Base-by-base conservation (phyloP, 2,113 vertebrate species). In the Stigmatopora argus region DNA sequence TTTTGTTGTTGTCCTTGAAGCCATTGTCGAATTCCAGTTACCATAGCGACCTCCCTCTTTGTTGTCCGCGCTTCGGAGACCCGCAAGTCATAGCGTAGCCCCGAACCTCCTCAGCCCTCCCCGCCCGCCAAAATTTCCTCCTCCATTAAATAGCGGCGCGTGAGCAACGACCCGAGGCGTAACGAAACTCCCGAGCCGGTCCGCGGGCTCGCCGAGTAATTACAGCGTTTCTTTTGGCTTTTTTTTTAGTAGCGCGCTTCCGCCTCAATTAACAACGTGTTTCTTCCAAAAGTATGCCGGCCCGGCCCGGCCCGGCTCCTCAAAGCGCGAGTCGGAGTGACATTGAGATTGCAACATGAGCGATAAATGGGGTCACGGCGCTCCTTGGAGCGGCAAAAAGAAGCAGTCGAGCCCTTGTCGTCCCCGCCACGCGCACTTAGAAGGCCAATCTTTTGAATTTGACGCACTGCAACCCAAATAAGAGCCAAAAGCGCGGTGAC, bases 241-340 rank as follows among this genome's bases (percentile, higher is more conserved):
- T 58, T 66, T 81, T 81, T 79, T 81, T 75, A 18, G 73, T 70
- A 55, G 35, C 69, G 73, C 67, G 51, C 78, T 74, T 83, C 77
- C 51, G 68, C 66, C 73, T 84, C 79, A 80, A 77, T 86, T 80
- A 86, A 83, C 67, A 61, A 79, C 74, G 52, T 82, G 1, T 31
- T 31, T 31, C 72, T 52, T 70, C 67, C 68, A 72, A 65, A 71
- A 81, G 72, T 75, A 84, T 78, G 78, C 75, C 26, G 3, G 3
- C 26, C 26, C 26, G 26, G 26, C 26, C 26, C n/a, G n/a, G n/a
- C n/a, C 64, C 60, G 66, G 66, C 81, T 86, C 70, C 80, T 78
- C 44, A 51, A 47, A 77, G 74, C 73, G 77, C 53, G 62, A 87
- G 84, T 88, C 85, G 84, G 66, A 56, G 78, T 88, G 87, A 88